phyloP scores from a whole-genome alignment of 2,888 invertebrate species.

The Leptinotarsa juncta region DNA sequence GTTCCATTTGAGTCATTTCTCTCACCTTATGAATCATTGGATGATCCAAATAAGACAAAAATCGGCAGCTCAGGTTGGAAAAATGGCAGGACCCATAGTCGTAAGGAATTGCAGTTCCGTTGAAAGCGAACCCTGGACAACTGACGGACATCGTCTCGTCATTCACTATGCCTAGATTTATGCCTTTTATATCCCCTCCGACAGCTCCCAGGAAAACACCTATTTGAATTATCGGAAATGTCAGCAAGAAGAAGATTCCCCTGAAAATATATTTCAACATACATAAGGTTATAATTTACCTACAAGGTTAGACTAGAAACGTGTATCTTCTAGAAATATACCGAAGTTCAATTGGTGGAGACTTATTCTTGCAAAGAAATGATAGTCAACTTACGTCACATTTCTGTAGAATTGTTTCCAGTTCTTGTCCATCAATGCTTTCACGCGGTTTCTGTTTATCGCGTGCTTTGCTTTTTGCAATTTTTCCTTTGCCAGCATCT shows the following conservation, averaged over 20 bases:
- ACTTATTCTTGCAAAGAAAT: too few relatives aligned
- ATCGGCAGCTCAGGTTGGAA: conserved; percentile 72
- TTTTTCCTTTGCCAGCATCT: conserved; percentile 39
- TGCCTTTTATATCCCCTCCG: conserved; percentile 79
- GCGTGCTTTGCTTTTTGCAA: conserved; percentile 42
- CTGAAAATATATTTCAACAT: conserved; percentile 66
- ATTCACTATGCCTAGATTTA: conserved; percentile 83
- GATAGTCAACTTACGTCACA: conserved; percentile 49
- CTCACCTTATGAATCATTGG: conserved; percentile 65
- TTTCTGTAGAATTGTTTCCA: conserved; percentile 56
- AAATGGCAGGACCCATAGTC: conserved; percentile 65
- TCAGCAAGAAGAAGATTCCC: conserved; percentile 82
- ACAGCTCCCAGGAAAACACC: conserved; percentile 84
- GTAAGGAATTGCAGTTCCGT: conserved; percentile 46
- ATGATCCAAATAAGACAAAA: conserved; percentile 71
- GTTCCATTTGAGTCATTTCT: not conserved
- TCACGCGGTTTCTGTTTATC: conserved; percentile 46
- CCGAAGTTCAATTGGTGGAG: not conserved
- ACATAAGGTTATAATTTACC: not conserved
- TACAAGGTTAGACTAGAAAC: too few relatives aligned
- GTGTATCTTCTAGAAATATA: not conserved
- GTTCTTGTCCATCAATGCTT: conserved; percentile 53
- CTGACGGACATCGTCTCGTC: conserved; percentile 70
- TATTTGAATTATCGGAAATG: conserved; percentile 86
- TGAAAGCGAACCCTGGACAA: conserved; percentile 56